Base-by-base conservation (phyloP, 2,113 vertebrate genomes). In the Poeciliopsis turrubarensis region DNA sequence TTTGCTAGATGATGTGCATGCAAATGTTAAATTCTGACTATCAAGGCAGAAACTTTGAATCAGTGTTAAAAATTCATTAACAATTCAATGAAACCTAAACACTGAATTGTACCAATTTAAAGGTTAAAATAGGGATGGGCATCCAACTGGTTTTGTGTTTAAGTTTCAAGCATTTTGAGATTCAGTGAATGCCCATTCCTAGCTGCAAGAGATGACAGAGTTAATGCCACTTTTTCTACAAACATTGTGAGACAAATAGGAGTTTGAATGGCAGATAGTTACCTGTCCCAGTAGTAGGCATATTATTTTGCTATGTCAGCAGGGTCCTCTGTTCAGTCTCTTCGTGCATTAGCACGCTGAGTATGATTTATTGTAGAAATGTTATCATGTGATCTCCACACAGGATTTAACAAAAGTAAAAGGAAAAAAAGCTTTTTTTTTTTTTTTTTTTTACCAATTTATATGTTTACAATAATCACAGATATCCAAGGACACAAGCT, bases 301-400 rank as follows among this genome's bases (percentile, higher is more conserved):
- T 98, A 98, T 97, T 96, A 98, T 99, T 99, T 99, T 99, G 97
- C 96, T 99, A 99, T 99, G 97, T 98, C 98, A 98, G 98, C 95
- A 98, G 97, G 95, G 97, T 99, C 98, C 97, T 99, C 98, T 95
- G 97, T 98, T 99, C 97, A 98, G 97, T 99, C 97, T 99, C 98
- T 99, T 99, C 97, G 97, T 98, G 98, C 97, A 96, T 97, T 97
- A 98, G 98, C 98, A 99, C 98, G 98, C 98, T 99, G 98, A 99
- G 98, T 99, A 97, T 98, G 97, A 99, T 99, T 99, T 97, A 98
- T 99, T 98, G 96, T 98, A 99, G 95, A 99, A 98, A 99, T 98
- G 98, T 99, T 99, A 99, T 99, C 97, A 99, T 98, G 96, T 97
- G 97, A 97, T 95, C 96, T 98, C 96, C 92, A 96, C 96, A 99